These are phyloP conservation scores for Galerucella calmariensis DNA, from an alignment of 2,888 invertebrate species.

Conservation along the genomic window DNA sequence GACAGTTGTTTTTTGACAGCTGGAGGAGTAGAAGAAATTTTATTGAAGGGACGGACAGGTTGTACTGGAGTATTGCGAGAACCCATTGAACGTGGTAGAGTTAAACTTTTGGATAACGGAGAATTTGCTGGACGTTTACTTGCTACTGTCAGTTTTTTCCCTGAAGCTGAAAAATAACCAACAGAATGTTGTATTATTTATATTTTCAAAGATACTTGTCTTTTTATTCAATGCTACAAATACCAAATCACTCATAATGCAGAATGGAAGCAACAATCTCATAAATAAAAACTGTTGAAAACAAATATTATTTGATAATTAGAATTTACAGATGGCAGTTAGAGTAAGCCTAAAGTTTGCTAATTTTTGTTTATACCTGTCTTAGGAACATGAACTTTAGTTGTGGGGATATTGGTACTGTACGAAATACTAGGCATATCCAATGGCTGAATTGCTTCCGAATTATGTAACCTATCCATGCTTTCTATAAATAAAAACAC, in stretches of 20 bases:
- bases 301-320: no score
- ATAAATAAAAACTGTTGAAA: no score
- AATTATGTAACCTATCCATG: constrained; percentile 59
- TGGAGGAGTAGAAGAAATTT: constrained; percentile 85
- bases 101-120: constrained; percentile 83
- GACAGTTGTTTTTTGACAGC: constrained; percentile 87
- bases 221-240: no score
- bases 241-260: no score
- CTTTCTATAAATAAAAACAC: constrained; percentile 58
- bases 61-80: constrained; percentile 67
- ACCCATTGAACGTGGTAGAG: constrained; percentile 87
- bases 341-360: constrained; percentile 12
- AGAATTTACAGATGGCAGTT: not conserved
- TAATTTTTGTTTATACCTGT: constrained; percentile 54
- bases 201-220: no score
- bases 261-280: no score
- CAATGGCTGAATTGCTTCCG: constrained; percentile 57
- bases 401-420: constrained; percentile 61
- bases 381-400: constrained; percentile 58
- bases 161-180: constrained; percentile 72
- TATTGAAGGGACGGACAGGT: constrained; percentile 69
- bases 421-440: constrained; percentile 56
- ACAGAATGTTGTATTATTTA: no score
- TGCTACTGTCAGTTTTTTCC: constrained; percentile 82
- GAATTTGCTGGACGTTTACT: constrained; percentile 75